Base-by-base conservation (phyloP, 2,888 invertebrate species). In the Brachycybe producta region DNA sequence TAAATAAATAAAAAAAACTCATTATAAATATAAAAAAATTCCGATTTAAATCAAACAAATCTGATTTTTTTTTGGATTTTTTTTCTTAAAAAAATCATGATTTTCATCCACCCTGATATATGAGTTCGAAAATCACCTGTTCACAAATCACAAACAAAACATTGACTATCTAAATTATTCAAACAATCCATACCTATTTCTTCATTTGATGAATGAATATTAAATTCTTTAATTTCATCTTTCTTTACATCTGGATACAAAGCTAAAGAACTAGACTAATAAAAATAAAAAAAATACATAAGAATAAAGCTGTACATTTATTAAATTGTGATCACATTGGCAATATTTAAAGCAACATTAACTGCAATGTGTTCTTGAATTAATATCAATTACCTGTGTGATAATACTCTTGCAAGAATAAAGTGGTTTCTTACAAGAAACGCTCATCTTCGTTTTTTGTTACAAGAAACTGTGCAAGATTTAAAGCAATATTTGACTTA, bases 221-320 rank as follows among this genome's bases (percentile, higher is more conserved):
- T 40, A 15, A 24, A 23, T 26, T 40, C 24, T 11, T 40, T 40
- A 24, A 40, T 21, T 11, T 45, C 45, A 19, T 45, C 45, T 23
- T 30, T 45, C n/a, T 45, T 23, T 34, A 45, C 45, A 21, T 28
- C 23, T 11, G 45, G 45, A 23, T 45, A 45, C 7, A 45, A 34
- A 13, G 30, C 34, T 5, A 45, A 15, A 4, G 32, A 30, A 13
- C 34, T 34, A 3, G 45, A n/a, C 28, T 45, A 19, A 34, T 35
- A 17, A 19, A 19, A 15, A 35, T 5, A 15, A 45, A 19, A 7
- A n/a, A n/a, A n/a, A 19, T n/a, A 23, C 5, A 40, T 23, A 26
- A 23, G 23, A 23, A 23, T 3, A 2, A 26, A 1, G n/a, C 27
- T 23, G 4, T 15, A n/a, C 32, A 11, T 11, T 32, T 32, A 32